These are phyloP conservation scores for Poecilia picta DNA, from an alignment of 2,797 vertebrate species.

Conservation along the genomic window DNA sequence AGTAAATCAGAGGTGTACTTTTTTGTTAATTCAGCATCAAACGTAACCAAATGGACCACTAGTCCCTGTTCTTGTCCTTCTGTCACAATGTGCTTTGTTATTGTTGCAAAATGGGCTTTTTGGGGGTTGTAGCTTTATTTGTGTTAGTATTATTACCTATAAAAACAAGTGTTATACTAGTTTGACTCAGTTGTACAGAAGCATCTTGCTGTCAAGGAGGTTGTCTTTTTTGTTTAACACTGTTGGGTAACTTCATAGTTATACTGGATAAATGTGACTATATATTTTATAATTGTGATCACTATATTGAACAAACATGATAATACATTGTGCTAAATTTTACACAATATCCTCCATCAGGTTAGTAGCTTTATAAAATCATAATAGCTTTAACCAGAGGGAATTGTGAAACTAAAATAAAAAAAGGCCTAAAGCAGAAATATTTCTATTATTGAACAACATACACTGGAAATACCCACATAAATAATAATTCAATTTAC, in stretches of 20 bases:
- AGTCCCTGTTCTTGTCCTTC: background rate
- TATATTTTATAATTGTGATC: no score
- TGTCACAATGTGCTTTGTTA: background rate
- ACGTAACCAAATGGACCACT: background rate
- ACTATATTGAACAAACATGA: no score
- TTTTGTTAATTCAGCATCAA: background rate
- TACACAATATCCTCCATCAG: background rate
- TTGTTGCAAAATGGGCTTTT: background rate
- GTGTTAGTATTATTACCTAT: background rate
- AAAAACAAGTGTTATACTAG: background rate
- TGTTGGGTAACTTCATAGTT: no score
- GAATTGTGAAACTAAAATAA: background rate
- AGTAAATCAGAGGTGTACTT: background rate
- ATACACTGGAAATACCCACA: background rate
- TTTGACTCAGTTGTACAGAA: background rate
- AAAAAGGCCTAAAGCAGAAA: background rate
- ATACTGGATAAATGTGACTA: no score
- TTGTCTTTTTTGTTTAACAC: no score
- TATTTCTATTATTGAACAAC: background rate
- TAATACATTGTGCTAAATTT: no score
- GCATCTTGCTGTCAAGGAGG: no score
- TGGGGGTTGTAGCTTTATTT: background rate
- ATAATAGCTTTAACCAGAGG: background rate
- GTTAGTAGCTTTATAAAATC: background rate
- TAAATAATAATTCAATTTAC: background rate